phyloP scores from a whole-genome alignment of 1,140 invertebrate species.

The Heliothis virescens region DNA sequence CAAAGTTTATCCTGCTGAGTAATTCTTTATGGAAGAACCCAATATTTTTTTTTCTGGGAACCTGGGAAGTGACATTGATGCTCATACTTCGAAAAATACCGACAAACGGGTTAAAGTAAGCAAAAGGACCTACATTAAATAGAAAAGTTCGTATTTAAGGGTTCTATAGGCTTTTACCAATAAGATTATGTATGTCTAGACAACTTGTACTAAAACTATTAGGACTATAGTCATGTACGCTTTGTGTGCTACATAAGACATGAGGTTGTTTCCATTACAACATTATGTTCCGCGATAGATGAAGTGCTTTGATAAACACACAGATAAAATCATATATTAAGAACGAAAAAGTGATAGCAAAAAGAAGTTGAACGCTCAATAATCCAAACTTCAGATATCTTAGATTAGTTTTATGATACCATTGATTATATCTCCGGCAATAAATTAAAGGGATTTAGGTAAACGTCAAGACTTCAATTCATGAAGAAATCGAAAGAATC shows the following conservation, averaged over 20 bases:
- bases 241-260: neutral
- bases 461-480: neutral
- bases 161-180: neutral
- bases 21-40: too few species aligned
- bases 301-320: constrained; percentile 8
- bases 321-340: constrained; percentile 19
- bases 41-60: too few species aligned
- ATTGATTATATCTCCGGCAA: neutral
- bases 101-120: too few species aligned
- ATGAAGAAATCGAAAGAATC: too few species aligned
- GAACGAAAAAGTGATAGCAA: constrained; percentile 14
- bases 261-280: constrained; percentile 14
- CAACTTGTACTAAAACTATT: neutral
- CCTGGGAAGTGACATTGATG: too few species aligned
- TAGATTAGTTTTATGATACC: neutral
- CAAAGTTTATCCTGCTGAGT: too few species aligned
- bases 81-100: too few species aligned
- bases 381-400: neutral
- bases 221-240: neutral
- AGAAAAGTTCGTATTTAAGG: too few species aligned
- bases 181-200: neutral
- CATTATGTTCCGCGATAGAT: constrained; percentile 11
- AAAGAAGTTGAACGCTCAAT: neutral
- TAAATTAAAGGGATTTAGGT: constrained; percentile 7
- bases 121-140: too few species aligned